These are phyloP conservation scores for Hepsetus odoe DNA, from an alignment of 2,113 vertebrate genomes.

Conservation along the genomic window DNA sequence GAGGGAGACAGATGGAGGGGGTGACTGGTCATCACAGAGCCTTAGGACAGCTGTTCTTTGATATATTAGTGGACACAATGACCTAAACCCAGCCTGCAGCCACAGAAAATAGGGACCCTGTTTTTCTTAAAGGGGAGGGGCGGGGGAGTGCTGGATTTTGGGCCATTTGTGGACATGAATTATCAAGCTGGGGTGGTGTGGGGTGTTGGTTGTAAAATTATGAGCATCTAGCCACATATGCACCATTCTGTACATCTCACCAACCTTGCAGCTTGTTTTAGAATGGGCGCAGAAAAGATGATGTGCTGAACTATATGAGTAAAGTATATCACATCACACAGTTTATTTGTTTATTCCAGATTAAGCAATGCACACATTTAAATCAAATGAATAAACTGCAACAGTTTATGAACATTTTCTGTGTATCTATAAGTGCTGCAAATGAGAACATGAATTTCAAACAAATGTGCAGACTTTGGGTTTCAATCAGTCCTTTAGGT, in stretches of 20 bases:
- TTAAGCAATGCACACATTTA: too few species aligned
- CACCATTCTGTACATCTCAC: constrained; percentile 64
- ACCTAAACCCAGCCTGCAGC: constrained; percentile 79
- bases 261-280: constrained; percentile 60
- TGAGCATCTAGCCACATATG: constrained; percentile 70
- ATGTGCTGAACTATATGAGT: too few species aligned
- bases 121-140: constrained; percentile 67
- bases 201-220: constrained; percentile 76
- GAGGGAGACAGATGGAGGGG: constrained; percentile 76
- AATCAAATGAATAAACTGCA: too few species aligned
- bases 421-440: too few species aligned
- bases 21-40: constrained; percentile 78
- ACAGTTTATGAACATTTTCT: too few species aligned
- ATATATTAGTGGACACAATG: constrained; percentile 85
- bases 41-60: constrained; percentile 82
- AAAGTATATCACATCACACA: too few species aligned
- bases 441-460: too few species aligned
- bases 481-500: too few species aligned
- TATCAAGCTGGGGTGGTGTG: constrained; percentile 62
- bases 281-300: constrained; percentile 5
- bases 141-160: constrained; percentile 53
- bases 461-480: too few species aligned
- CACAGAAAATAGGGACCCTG: constrained; percentile 80
- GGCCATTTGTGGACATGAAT: constrained; percentile 77
- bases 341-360: too few species aligned